phyloP scores from a whole-genome alignment of 2,797 vertebrate species.

The Muscicapa striata region DNA sequence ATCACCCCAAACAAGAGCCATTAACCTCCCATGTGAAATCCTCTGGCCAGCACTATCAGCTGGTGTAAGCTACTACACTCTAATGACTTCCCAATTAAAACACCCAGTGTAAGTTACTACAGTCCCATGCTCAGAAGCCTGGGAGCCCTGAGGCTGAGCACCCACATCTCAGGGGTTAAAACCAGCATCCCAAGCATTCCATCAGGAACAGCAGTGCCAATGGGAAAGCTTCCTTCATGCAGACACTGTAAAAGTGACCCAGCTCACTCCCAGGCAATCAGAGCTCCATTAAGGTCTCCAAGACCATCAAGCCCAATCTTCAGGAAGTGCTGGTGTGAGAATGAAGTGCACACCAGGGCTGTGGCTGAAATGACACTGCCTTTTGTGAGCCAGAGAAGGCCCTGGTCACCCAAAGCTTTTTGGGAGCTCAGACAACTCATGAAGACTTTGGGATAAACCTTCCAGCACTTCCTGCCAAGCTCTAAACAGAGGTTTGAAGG shows the following conservation, averaged over 20 bases:
- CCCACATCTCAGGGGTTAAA: background rate
- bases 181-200: background rate
- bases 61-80: background rate
- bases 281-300: background rate
- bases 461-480: background rate
- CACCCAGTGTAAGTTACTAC: background rate
- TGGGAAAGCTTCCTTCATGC: fast-evolving
- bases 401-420: background rate
- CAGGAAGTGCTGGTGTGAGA: background rate
- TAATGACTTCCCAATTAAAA: background rate
- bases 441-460: background rate
- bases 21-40: background rate
- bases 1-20: constrained; percentile 23
- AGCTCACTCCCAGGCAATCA: background rate
- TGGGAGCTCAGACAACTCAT: background rate
- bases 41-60: background rate
- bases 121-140: background rate
- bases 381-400: background rate
- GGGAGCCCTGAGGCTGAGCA: background rate
- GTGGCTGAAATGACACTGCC: fast-evolving
- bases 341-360: background rate
- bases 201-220: background rate
- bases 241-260: background rate
- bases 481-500: background rate
- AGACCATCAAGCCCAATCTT: background rate